Percentiles rank a stretch among this genome's conserved stretches.
Conservation (phyloP, 2,888 invertebrate genomes). For the Agonopterix heracliana region DNA sequence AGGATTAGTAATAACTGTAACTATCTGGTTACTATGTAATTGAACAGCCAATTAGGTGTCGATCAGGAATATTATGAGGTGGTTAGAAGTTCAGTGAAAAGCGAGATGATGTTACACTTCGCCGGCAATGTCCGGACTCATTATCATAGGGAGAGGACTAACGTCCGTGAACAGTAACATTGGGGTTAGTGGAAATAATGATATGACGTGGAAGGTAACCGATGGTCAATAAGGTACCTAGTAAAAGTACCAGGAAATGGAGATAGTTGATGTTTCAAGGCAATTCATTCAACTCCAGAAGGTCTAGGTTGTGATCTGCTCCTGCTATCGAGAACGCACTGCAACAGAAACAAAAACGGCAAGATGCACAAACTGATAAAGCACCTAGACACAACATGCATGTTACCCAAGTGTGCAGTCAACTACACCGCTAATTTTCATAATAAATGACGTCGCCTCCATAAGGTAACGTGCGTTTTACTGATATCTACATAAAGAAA, state of each 20-base stretch:
- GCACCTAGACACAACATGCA: constrained; percentile 43
- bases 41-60: constrained; percentile 16
- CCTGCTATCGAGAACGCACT: constrained; percentile 59
- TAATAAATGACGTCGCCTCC: background rate
- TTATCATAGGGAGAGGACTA: background rate
- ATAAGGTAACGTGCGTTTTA: background rate
- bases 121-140: background rate
- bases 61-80: constrained; percentile 1
- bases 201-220: background rate
- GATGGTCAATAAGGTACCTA: background rate
- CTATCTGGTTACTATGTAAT: constrained; percentile 12
- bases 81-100: background rate
- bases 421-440: background rate
- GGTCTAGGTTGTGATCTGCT: constrained; percentile 53
- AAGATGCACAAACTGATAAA: constrained; percentile 64
- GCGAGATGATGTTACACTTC: no score
- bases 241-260: constrained; percentile 1
- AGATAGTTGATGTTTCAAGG: constrained; percentile 23
- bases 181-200: background rate
- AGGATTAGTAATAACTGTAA: constrained; percentile 31
- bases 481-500: no score
- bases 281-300: constrained; percentile 48
- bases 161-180: background rate
- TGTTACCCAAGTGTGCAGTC: constrained; percentile 17
- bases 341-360: constrained; percentile 70